Evolutionary conservation across 2,113 vertebrate species (phyloP).

Genomic region (Strix uralensis): DNA sequence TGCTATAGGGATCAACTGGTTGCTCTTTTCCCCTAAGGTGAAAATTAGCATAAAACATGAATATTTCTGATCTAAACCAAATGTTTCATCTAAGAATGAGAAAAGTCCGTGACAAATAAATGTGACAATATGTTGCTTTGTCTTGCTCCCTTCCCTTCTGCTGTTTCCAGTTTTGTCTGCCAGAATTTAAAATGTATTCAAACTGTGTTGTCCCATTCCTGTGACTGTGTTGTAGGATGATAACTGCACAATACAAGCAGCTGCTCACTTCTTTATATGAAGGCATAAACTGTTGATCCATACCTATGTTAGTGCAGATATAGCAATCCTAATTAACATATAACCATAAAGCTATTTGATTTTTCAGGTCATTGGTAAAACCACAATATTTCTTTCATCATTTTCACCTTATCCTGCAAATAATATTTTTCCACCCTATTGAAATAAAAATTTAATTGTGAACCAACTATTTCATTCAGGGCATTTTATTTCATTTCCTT

Average conservation of each 20-base stretch:
- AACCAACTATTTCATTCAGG: not conserved
- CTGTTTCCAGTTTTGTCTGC: not conserved
- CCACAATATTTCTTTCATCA: not conserved
- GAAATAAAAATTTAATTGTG: not conserved
- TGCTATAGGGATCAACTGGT: not conserved
- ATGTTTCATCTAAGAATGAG: not conserved
- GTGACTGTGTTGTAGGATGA: not conserved
- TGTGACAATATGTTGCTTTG: not conserved
- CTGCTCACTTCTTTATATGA: not conserved
- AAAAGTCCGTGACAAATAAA: not conserved
- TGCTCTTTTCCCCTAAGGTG: not conserved
- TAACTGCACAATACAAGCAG: not conserved
- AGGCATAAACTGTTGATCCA: not conserved
- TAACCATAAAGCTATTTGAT: not conserved
- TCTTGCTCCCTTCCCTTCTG: not conserved
- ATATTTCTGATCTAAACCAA: not conserved
- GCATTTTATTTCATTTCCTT: not conserved
- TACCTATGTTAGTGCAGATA: not conserved
- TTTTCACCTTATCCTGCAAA: not conserved
- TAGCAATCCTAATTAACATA: not conserved
- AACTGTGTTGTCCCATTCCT: not conserved
- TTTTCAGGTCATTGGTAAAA: not conserved
- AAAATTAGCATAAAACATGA: not conserved
- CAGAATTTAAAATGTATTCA: not conserved
- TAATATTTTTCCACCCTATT: not conserved